Base-by-base conservation (phyloP, 2,888 invertebrate species). In the Ashinkailepas kermadecensis region DNA sequence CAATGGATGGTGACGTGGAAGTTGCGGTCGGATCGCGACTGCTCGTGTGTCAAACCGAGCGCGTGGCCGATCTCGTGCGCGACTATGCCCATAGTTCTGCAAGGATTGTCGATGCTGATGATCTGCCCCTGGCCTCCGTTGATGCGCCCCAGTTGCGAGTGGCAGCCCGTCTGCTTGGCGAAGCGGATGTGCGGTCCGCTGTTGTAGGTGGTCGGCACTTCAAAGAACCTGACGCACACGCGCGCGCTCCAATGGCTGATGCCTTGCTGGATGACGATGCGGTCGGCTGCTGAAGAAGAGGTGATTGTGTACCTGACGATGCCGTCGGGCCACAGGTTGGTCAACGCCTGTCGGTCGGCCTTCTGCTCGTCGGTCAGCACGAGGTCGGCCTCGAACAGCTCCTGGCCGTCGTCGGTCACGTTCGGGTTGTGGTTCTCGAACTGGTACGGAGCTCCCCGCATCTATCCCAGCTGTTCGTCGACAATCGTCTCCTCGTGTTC, bases 61-160 rank as follows among this genome's bases (percentile, higher is more conserved):
- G 82, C 82, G 79, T 82, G 82, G 3, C 82, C 82, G 78, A 82
- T 81, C 79, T 82, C 82, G 57, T 82, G 82, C 25, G 81, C 81
- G n/a, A 82, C 79, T 23, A 54, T 65, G 23, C 80, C 82, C 23
- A 81, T n/a, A 56, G 62, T 56, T 2, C 0, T 18, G 70, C 70
- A 70, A 0, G 39, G 39, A 8, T 10, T 1, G 15, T 39, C 70
- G 15, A 70, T 39, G 39, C 70, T 70, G 39, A 70, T 13, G 9
- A 8, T 6, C 15, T 70, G 70, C 0, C 70, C 70, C 3, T 7
- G 11, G 3, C 0, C 2, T 39, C 6, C 2, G 39, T 70, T 70
- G 11, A 70, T 70, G 0, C 8, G 10, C 13, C 70, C 70, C 0
- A 70, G 0, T 25, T 25, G 11, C 39, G 70, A 70, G 39, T 39